These are phyloP conservation scores for Imbricaverruca yamaguchii DNA, from an alignment of 2,888 invertebrate species.

Conservation along the genomic window DNA sequence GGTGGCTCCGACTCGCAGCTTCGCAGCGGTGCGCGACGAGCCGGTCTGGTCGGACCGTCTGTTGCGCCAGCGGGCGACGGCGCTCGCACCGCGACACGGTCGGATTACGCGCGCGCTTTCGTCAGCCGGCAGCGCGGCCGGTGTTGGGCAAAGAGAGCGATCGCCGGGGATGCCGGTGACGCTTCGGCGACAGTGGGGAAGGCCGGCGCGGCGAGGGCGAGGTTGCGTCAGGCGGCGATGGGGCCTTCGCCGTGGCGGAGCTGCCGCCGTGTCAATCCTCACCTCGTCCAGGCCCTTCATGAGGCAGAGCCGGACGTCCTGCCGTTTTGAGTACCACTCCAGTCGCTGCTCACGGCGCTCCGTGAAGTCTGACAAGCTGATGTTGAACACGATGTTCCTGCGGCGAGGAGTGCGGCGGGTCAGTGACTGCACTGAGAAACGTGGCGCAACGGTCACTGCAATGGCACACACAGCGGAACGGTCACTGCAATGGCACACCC, in stretches of 20 bases:
- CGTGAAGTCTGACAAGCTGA: conserved; percentile 73
- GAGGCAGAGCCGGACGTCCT: conserved; percentile 16
- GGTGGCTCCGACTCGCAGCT: not conserved
- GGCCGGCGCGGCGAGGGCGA: not conserved
- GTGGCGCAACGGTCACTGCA: too few species aligned
- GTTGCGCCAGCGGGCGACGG: not conserved
- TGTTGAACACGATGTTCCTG: conserved; percentile 85
- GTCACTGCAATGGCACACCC: too few species aligned
- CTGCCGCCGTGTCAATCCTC: conserved; percentile 30
- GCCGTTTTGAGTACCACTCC: conserved; percentile 61
- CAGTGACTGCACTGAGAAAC: not conserved
- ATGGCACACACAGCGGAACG: too few species aligned
- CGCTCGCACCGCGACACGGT: not conserved
- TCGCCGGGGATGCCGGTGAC: not conserved
- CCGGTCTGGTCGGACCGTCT: not conserved
- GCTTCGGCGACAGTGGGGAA: not conserved
- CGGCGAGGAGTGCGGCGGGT: conserved; percentile 32
- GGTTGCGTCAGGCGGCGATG: not conserved
- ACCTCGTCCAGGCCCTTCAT: conserved; percentile 46
- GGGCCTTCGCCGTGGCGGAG: not conserved
- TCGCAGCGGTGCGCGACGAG: not conserved
- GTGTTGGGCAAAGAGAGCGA: conserved; percentile 4
- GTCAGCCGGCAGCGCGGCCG: not conserved
- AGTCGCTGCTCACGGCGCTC: conserved; percentile 63
- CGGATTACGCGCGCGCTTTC: not conserved